Percentiles rank a stretch among this genome's conserved stretches.
These are phyloP conservation scores for Lissonota sp. DNA, from an alignment of 2,888 invertebrate species.

Conservation along the genomic window DNA sequence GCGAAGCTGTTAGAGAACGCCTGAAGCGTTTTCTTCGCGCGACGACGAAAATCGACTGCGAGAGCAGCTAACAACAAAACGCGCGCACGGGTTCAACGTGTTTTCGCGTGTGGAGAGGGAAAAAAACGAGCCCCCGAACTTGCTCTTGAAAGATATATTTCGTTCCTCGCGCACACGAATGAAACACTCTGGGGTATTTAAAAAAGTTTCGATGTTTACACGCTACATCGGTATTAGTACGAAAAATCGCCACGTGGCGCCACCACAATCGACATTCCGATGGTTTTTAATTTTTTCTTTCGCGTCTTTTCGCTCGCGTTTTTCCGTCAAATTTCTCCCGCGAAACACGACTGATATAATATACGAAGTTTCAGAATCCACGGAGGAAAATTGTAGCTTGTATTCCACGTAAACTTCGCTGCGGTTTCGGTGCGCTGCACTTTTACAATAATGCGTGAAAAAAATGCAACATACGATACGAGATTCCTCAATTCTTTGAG, in stretches of 20 bases:
- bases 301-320: not conserved
- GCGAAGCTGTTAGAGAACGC: not conserved
- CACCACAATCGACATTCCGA: not conserved
- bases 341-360: too few relatives aligned
- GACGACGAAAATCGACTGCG: slow-evolving; percentile 28
- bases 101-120: not conserved
- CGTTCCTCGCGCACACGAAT: not conserved
- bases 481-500: not conserved
- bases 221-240: not conserved
- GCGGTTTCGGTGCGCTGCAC: too few relatives aligned
- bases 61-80: not conserved
- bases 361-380: too few relatives aligned
- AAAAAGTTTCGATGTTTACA: slow-evolving; percentile 4
- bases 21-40: not conserved
- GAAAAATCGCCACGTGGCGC: not conserved
- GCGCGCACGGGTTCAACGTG: not conserved
- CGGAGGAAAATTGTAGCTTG: too few relatives aligned
- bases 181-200: not conserved
- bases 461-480: not conserved
- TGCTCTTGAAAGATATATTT: not conserved
- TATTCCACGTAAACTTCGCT: too few relatives aligned
- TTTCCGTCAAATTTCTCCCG: not conserved
- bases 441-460: too few relatives aligned
- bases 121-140: slow-evolving; percentile 7
- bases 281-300: not conserved